Conservation (phyloP, 2,113 vertebrate species). For the Ageneiosus marmoratus region DNA sequence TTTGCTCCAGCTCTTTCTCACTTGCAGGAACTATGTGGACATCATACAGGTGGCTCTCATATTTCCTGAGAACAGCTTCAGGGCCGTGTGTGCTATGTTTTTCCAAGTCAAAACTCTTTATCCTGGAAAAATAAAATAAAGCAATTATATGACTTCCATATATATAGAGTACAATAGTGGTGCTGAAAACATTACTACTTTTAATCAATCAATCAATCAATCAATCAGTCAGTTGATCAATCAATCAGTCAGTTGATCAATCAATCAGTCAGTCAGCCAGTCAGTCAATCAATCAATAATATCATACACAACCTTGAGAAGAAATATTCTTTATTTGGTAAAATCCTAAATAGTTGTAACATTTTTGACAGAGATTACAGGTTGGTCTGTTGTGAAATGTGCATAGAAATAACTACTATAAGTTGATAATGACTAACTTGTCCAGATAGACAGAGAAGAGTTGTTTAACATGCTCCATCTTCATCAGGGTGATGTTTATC, state of each 20-base stretch:
- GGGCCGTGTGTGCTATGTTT: conserved; percentile 80
- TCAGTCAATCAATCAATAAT: not conserved
- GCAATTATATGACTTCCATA: not conserved
- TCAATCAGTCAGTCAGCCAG: too few species aligned
- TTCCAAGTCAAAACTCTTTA: not conserved
- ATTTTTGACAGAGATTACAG: too few species aligned
- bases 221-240: not conserved
- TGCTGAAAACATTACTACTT: not conserved
- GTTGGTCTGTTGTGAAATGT: not conserved
- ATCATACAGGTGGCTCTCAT: conserved; percentile 79
- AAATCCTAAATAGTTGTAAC: not conserved
- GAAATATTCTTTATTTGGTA: not conserved
- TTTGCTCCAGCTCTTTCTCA: conserved; percentile 80
- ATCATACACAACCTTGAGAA: not conserved
- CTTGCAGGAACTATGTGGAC: conserved; percentile 82
- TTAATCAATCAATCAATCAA: not conserved
- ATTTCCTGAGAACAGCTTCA: conserved; percentile 78
- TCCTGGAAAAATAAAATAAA: not conserved
- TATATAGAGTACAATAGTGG: not conserved
- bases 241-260: not conserved
- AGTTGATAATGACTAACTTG: not conserved
- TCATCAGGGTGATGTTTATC: not conserved
- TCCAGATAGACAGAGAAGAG: not conserved
- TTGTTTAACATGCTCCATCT: not conserved
- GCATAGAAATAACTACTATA: not conserved